Evolutionary conservation across 2,113 vertebrate genomes (phyloP), one percentile per base, ranked within the genome.

Genomic region (Lates calcarifer): DNA sequence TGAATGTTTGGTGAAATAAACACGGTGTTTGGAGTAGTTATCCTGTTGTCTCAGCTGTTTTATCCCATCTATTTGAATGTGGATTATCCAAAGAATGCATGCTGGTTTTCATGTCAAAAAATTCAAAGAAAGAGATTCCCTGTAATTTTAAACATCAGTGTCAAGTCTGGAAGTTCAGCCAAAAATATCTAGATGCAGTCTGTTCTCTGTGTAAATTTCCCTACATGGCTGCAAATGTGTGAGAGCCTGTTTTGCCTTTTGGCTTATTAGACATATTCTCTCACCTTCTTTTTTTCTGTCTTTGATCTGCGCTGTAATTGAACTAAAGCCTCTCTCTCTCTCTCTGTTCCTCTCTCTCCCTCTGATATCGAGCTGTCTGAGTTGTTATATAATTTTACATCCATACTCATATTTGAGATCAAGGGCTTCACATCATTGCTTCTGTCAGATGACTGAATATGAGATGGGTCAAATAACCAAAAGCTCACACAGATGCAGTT

Each of bases 321-420:
- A 81, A 73, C 43, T 26, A 64, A 77, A 62, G 33, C 53, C 67
- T 67, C 29, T 49, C 11, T 24, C 29, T 41, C 31, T 60, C 60
- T 35, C 69, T 35, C 55, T 45, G 28, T 24, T 63, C 61, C 31
- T 26, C 31, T 24, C 22, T 20, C 13, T 74, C 14, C 5, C 35
- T 15, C 53, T 70, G 41, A 56, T 65, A 82, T 66, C 18, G 28
- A 45, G 66, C 76, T 35, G 22, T 55, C 49, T 77, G 41, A 60
- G 49, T 26, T 68, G 45, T 85, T 87, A 61, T 79, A 63, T 83
- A 58, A 85, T 85, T 79, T 62, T 43, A 79, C 68, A 81, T 86
- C 67, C 63, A 33, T 74, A 37, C 58, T 68, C 80, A 41, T 70
- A 75, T 63, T 41, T 39, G 37, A 83, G 85, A 90, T 87, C 77